Evolutionary conservation across 2,888 invertebrate species (phyloP).

Genomic region (Aphodius sticticus): DNA sequence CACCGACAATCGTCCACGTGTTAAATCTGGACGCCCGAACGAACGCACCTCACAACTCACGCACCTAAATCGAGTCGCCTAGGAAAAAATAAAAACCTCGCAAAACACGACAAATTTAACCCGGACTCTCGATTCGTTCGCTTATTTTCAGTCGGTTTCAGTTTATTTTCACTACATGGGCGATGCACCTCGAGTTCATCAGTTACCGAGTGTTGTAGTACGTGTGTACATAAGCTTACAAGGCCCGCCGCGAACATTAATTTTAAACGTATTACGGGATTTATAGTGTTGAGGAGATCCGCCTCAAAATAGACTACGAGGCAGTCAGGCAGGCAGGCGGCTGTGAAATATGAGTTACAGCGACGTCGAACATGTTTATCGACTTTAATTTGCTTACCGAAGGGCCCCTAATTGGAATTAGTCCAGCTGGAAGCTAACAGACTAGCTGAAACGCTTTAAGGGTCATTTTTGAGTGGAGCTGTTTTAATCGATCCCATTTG

Average conservation of each 20-base stretch:
- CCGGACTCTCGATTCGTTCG: background rate
- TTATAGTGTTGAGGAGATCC: background rate
- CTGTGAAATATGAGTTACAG: background rate
- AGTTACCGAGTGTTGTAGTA: background rate
- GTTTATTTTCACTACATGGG: background rate
- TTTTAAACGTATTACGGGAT: background rate
- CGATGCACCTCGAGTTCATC: background rate
- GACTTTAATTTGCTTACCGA: constrained; percentile 4
- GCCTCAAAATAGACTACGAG: constrained; percentile 4
- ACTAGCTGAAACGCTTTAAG: background rate
- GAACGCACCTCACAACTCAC: constrained; percentile 4
- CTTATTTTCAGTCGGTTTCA: background rate
- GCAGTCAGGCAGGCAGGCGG: background rate
- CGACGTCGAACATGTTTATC: background rate
- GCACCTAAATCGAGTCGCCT: background rate
- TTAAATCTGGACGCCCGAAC: background rate
- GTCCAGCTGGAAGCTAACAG: background rate
- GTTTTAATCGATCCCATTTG: background rate
- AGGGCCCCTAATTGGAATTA: background rate
- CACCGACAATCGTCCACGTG: background rate
- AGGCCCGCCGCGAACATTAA: background rate
- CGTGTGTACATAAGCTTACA: background rate
- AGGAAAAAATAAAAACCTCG: background rate
- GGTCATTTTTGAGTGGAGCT: background rate
- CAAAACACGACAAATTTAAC: background rate